Base-by-base conservation (phyloP, 2,797 vertebrate genomes). In the Danio tinwini region DNA sequence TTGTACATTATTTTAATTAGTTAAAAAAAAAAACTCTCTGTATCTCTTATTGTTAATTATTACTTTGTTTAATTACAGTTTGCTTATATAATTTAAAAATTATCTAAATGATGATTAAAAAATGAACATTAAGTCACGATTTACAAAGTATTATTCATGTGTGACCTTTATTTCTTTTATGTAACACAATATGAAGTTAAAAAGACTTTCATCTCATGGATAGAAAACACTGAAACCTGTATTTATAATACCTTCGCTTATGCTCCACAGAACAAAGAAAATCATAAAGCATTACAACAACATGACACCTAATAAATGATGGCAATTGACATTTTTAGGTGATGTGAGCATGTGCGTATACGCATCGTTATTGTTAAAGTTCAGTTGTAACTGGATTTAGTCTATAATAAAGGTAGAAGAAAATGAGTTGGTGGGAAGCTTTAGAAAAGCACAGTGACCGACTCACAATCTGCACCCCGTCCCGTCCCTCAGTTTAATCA, bases 401-500 rank as follows among this genome's bases (percentile, higher is more conserved):
- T 49, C 11, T 0, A 53, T 70, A 40, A 62, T 5, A 63, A 63
- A 4, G 6, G 42, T 21, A 59, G 16, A 74, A 17, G 16, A 50
- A 13, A 73, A 11, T 4, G 14, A 59, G 21, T 6, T 62, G 16
- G 50, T 12, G 11, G 7, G 58, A 52, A 62, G 5, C 17, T 9
- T 56, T 5, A 68, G 21, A 47, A 55, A 4, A 58, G 42, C 42
- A 67, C 14, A 45, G 16, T 68, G 52, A 39, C 82, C 76, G 79
- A 56, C 47, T 73, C 21, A 42, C 37, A 44, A 17, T 70, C 16
- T 56, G 12, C 40, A 52, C 29, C 37, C 17, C 37, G 6, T 13
- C 75, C 16, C 13, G 63, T 58, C 40, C 29, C n/a, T 42, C 11
- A 59, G 64, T 61, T 37, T 71, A 78, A 78, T 78, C 67, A 52